A percentile compares a stretch with the other conserved stretches of the same genome.
Evolutionary conservation across 2,797 vertebrate species (phyloP).

Genomic region (Channallabes apus): DNA sequence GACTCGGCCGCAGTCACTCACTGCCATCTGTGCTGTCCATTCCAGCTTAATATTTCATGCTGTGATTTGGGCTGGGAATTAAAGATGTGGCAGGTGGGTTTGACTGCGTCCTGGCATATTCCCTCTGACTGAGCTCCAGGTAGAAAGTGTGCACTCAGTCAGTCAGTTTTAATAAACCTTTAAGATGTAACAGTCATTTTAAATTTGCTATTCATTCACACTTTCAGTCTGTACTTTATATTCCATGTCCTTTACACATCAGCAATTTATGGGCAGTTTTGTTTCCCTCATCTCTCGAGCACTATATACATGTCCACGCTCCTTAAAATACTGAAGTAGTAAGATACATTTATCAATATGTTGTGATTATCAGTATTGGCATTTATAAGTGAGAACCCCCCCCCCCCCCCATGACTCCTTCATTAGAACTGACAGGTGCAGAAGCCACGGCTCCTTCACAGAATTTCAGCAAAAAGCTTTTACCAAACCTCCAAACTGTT

Average conservation of each 20-base stretch:
- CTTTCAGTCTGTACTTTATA: neutral
- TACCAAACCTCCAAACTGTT: neutral
- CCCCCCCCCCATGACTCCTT: neutral
- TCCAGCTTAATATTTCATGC: constrained; percentile 69
- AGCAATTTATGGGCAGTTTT: neutral
- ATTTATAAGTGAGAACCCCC: neutral
- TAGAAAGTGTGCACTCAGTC: constrained; percentile 13
- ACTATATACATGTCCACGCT: neutral
- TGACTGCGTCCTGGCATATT: constrained; percentile 63
- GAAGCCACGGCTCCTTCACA: no score
- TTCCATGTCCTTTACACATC: neutral
- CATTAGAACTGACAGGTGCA: neutral
- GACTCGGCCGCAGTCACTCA: constrained; percentile 23
- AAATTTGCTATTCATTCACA: neutral
- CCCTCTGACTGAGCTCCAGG: constrained; percentile 49
- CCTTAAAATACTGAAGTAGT: neutral
- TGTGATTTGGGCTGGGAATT: constrained; percentile 69
- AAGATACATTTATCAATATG: neutral
- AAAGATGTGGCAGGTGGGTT: constrained; percentile 61
- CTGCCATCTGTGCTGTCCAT: constrained; percentile 26
- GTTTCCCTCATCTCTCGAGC: neutral
- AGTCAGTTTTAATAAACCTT: constrained; percentile 11
- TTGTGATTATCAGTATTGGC: neutral
- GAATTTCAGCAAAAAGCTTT: neutral
- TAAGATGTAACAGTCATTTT: neutral